Conservation (phyloP, 2,113 vertebrate species). For the Hepsetus odoe region DNA sequence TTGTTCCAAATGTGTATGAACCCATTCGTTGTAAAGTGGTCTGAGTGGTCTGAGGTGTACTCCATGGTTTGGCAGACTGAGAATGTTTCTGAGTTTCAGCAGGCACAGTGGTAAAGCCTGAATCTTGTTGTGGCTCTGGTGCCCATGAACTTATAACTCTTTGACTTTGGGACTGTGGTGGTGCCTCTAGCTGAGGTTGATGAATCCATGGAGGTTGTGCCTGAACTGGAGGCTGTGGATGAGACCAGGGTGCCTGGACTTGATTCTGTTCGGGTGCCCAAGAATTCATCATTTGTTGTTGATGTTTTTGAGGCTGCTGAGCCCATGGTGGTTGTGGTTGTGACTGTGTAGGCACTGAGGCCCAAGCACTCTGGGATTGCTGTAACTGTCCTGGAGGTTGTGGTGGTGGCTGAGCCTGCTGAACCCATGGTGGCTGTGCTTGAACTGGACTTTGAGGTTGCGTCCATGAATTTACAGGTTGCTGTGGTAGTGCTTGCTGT, state of each 20-base stretch:
- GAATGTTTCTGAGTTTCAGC: conserved; percentile 54
- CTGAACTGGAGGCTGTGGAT: conserved; percentile 58
- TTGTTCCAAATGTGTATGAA: conserved; percentile 73
- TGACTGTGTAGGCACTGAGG: conserved; percentile 31
- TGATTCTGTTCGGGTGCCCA: conserved; percentile 70
- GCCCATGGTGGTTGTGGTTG: conserved; percentile 41
- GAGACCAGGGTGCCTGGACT: conserved; percentile 66
- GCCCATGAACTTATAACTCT: conserved; percentile 63
- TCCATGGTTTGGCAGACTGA: conserved; percentile 77
- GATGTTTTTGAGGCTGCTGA: conserved; percentile 40
- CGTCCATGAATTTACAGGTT: conserved; percentile 45
- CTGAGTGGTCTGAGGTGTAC: conserved; percentile 70
- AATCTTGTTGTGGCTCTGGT: conserved; percentile 62
- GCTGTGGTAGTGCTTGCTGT: conserved; percentile 37
- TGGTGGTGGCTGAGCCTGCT: conserved; percentile 43
- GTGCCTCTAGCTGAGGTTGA: conserved; percentile 53
- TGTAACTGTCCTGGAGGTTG: conserved; percentile 38
- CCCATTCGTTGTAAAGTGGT: conserved; percentile 75
- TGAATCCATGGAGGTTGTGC: conserved; percentile 71
- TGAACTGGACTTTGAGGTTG: conserved; percentile 42
- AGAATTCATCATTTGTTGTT: conserved; percentile 55
- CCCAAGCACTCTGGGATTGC: conserved; percentile 39
- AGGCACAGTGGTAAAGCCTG: conserved; percentile 55
- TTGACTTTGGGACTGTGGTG: conserved; percentile 50
- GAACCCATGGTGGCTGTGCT: conserved; percentile 49